These are phyloP conservation scores for Chauna torquata DNA, from an alignment of 2,113 vertebrate species.

Conservation along the genomic window DNA sequence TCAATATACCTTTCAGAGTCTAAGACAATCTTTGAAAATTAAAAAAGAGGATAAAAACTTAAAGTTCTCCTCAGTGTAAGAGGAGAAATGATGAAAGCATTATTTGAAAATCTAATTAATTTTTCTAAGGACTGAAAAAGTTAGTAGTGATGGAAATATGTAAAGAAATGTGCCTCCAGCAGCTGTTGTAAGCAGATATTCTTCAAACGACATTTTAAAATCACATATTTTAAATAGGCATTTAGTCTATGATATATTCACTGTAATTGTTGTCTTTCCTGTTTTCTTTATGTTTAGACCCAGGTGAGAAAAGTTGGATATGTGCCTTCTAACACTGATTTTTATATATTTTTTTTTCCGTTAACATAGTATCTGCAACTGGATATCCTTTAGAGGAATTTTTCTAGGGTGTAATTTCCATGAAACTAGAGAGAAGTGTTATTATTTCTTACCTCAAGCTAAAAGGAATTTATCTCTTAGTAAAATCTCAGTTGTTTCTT, in stretches of 20 bases:
- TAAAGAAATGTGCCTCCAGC: neutral
- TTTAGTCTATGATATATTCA: neutral
- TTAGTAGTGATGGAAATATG: neutral
- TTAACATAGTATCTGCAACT: neutral
- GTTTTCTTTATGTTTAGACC: neutral
- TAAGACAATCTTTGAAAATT: neutral
- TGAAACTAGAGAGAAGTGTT: neutral
- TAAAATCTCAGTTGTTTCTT: slow-evolving; percentile 14
- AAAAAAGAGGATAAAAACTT: neutral
- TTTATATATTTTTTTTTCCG: neutral
- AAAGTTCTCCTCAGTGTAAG: neutral
- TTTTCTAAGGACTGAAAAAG: neutral
- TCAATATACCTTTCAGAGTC: neutral
- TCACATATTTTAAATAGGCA: neutral
- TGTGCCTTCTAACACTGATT: neutral
- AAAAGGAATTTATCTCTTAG: slow-evolving; percentile 8
- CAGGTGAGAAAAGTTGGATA: neutral
- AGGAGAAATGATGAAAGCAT: neutral
- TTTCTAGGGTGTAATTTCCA: slow-evolving; percentile 17
- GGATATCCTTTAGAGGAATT: neutral
- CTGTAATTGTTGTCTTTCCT: neutral
- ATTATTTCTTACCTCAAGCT: slow-evolving; percentile 29
- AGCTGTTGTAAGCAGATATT: neutral
- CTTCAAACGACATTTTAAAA: neutral
- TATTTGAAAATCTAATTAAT: neutral